Evolutionary conservation across 1,140 invertebrate species (phyloP).

Genomic region (Drosophila repleta): DNA sequence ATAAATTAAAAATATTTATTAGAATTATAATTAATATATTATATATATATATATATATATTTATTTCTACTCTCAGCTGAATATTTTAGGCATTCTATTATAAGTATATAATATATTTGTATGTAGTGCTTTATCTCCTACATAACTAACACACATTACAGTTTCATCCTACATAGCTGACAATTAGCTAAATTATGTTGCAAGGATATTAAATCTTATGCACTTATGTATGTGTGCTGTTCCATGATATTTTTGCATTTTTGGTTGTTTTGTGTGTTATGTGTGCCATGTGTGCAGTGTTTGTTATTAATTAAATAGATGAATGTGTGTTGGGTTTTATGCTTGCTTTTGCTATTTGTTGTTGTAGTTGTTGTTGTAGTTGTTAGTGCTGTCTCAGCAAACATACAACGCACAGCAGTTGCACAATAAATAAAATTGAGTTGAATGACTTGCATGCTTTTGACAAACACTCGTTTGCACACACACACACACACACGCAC

Average conservation of each 20-base stretch:
- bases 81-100: too few species aligned
- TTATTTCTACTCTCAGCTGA: too few species aligned
- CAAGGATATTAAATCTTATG: not conserved
- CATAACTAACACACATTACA: too few species aligned
- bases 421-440: constrained; percentile 65
- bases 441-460: constrained; percentile 66
- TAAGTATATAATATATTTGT: too few species aligned
- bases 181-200: not conserved
- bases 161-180: not conserved
- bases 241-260: not conserved
- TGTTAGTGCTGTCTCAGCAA: constrained; percentile 36
- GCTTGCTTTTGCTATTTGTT: constrained; percentile 7
- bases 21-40: too few species aligned
- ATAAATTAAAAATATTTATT: too few species aligned
- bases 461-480: constrained; percentile 38
- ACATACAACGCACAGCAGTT: constrained; percentile 46
- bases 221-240: not conserved
- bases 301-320: constrained; percentile 69
- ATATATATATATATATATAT: too few species aligned
- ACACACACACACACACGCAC: not conserved
- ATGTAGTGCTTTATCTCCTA: too few species aligned
- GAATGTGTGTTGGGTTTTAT: constrained; percentile 52
- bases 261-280: constrained; percentile 19
- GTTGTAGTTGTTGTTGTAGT: constrained; percentile 13
- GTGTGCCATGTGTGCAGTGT: constrained; percentile 45